These are phyloP conservation scores for Nephrotoma flavescens DNA, from an alignment of 2,888 invertebrate genomes.

Conservation along the genomic window DNA sequence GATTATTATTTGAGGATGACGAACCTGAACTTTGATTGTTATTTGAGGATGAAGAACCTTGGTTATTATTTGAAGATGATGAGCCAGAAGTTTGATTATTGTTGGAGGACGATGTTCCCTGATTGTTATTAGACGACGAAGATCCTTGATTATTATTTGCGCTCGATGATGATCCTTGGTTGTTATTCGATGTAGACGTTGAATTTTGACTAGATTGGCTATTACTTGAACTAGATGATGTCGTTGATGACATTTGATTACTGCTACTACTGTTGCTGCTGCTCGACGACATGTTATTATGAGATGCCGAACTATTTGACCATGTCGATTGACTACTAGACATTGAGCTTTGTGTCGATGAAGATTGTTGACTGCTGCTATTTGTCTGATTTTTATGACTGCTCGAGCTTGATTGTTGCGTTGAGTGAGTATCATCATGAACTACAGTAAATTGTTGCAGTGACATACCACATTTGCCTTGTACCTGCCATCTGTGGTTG, in stretches of 20 bases:
- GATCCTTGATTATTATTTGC: neutral
- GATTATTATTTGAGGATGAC: conserved; percentile 9
- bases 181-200: conserved; percentile 5
- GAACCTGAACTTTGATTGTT: conserved; percentile 8
- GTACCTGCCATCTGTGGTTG: conserved; percentile 52
- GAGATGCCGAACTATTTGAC: neutral
- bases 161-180: conserved; percentile 11
- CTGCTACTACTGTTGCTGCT: neutral
- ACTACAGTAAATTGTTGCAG: neutral
- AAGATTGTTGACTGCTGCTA: conserved; percentile 6
- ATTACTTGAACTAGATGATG: neutral
- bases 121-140: neutral
- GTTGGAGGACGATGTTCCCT: conserved; percentile 9
- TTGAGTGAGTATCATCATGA: conserved; percentile 3
- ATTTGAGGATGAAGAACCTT: conserved; percentile 10
- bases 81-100: conserved; percentile 4
- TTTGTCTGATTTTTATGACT: neutral
- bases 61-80: conserved; percentile 12
- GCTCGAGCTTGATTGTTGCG: conserved; percentile 2
- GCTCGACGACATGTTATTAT: conserved; percentile 1
- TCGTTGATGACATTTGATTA: conserved; percentile 2
- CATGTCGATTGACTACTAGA: neutral
- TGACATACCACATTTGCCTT: conserved; percentile 25
- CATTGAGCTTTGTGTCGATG: conserved; percentile 8
- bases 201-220: conserved; percentile 11